These are phyloP conservation scores for Steatocranus sp. DNA, from an alignment of 2,797 vertebrate genomes.

Conservation along the genomic window DNA sequence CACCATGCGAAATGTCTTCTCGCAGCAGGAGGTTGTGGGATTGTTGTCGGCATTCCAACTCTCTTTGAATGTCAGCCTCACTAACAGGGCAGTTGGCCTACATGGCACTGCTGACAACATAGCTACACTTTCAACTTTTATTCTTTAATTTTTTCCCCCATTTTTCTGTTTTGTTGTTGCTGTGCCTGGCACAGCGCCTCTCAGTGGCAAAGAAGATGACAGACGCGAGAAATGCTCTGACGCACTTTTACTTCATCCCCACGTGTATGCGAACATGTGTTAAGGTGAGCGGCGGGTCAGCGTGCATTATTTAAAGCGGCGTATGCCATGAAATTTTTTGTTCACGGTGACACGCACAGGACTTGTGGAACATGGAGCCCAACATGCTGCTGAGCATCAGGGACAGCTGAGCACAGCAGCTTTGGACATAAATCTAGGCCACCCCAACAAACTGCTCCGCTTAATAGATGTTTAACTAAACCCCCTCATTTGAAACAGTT, in stretches of 20 bases:
- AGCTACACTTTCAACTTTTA: conserved; percentile 69
- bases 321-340: conserved; percentile 14
- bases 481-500: conserved; percentile 81
- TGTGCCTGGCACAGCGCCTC: conserved; percentile 45
- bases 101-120: conserved; percentile 61
- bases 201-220: conserved; percentile 50
- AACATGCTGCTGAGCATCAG: conserved; percentile 22
- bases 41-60: conserved; percentile 68
- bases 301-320: conserved; percentile 33
- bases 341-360: conserved; percentile 29
- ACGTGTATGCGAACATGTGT: conserved; percentile 40
- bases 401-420: conserved; percentile 70
- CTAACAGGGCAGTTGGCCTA: conserved; percentile 71
- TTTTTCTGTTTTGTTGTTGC: not conserved
- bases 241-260: not conserved
- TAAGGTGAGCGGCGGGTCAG: conserved; percentile 40
- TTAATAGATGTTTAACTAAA: conserved; percentile 87
- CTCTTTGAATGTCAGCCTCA: conserved; percentile 76
- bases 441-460: conserved; percentile 68
- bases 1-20: conserved; percentile 74
- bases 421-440: conserved; percentile 76
- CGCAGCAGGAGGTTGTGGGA: conserved; percentile 70
- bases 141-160: conserved; percentile 35
- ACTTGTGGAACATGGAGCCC: conserved; percentile 40
- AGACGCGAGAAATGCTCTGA: not conserved